Conservation (phyloP, 2,113 vertebrate species). For the Shinisaurus crocodilurus region DNA sequence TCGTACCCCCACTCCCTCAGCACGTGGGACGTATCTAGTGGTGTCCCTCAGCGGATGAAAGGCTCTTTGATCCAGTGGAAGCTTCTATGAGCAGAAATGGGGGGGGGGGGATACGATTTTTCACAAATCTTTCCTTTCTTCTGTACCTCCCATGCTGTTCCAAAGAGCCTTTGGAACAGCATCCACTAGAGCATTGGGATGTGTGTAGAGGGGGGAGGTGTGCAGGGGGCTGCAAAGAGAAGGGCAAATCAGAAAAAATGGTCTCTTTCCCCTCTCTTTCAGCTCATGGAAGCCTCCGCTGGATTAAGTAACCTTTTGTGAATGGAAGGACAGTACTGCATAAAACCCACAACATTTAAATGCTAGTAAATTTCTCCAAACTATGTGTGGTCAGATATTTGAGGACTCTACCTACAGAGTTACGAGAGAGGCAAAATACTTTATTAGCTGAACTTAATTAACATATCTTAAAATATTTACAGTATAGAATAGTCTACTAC, state of each 20-base stretch:
- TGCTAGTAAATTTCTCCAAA: conserved; percentile 1
- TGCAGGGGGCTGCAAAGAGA: background rate
- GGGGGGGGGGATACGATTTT: no score
- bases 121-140: no score
- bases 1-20: no score
- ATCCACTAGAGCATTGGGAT: background rate
- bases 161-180: background rate
- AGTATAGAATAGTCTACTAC: background rate
- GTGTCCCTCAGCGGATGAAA: background rate
- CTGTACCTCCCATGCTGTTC: no score
- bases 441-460: conserved; percentile 14
- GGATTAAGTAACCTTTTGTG: background rate
- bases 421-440: background rate
- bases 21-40: background rate
- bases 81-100: background rate
- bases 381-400: background rate
- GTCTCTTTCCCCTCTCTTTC: background rate
- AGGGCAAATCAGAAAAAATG: background rate
- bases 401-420: background rate
- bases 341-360: background rate
- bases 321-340: background rate
- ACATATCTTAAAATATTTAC: conserved; percentile 13
- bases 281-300: background rate
- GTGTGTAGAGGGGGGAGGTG: background rate
- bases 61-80: background rate